phyloP scores from a whole-genome alignment of 2,888 invertebrate species.

The Siphonodentalium dalli region DNA sequence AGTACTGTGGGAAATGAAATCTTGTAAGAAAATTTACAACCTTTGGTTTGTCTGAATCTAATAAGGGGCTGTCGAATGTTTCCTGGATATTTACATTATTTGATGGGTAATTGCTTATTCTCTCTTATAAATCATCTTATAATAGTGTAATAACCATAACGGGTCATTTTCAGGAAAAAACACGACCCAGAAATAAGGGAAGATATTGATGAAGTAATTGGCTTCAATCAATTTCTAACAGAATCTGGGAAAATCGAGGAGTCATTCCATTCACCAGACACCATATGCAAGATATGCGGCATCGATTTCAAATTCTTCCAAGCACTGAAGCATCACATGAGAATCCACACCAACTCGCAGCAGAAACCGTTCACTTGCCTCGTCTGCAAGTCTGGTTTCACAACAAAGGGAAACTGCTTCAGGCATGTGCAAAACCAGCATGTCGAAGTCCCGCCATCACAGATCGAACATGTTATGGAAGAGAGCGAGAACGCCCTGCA shows the following conservation, averaged over 20 bases:
- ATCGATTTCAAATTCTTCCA: conserved; percentile 65
- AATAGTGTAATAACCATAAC: no score
- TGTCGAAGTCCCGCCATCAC: conserved; percentile 43
- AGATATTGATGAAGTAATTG: conserved; percentile 84
- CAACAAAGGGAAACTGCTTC: conserved; percentile 64
- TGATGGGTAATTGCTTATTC: no score
- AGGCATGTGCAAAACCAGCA: conserved; percentile 65
- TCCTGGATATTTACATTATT: no score
- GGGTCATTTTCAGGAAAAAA: conserved; percentile 74
- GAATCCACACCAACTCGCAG: conserved; percentile 59
- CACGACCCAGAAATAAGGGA: conserved; percentile 86
- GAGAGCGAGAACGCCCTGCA: conserved; percentile 35
- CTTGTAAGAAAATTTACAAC: no score
- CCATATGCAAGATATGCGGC: conserved; percentile 66
- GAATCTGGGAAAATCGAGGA: conserved; percentile 32
- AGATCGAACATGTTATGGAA: conserved; percentile 48
- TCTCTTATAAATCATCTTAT: no score
- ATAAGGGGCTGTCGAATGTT: no score
- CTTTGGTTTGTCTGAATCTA: no score
- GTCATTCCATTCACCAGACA: conserved; percentile 56
- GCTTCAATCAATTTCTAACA: conserved; percentile 54
- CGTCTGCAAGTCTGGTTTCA: conserved; percentile 63
- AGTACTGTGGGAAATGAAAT: no score
- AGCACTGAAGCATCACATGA: conserved; percentile 64
- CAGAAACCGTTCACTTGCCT: conserved; percentile 64